A percentile compares a stretch with the other conserved stretches of the same genome.
These are phyloP conservation scores for Agrochola lota DNA, from an alignment of 2,888 invertebrate genomes.

Conservation along the genomic window DNA sequence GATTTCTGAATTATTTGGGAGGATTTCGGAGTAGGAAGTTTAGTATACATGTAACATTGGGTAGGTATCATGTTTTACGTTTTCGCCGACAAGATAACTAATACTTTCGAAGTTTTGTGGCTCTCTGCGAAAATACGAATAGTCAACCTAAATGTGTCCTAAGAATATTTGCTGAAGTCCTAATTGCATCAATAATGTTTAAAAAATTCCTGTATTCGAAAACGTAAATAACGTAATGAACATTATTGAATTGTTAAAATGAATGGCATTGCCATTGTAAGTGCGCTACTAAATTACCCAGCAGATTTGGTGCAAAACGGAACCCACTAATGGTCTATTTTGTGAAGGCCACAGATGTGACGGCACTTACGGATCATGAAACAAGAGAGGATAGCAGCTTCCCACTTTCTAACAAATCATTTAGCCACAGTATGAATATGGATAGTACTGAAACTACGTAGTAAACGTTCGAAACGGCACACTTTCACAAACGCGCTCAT, in stretches of 20 bases:
- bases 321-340: background rate
- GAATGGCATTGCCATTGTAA: background rate
- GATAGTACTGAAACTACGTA: too few species aligned
- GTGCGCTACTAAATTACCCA: background rate
- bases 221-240: background rate
- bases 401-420: background rate
- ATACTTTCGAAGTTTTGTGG: background rate
- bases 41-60: background rate
- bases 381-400: background rate
- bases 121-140: too few species aligned
- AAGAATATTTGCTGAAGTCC: background rate
- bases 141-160: rapidly evolving
- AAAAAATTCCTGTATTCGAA: background rate
- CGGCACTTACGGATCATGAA: background rate
- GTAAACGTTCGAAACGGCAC: too few species aligned
- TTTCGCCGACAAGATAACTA: background rate
- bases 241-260: background rate
- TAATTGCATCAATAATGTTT: background rate
- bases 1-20: constrained; percentile 59
- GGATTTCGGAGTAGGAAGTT: constrained; percentile 5
- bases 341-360: background rate
- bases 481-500: too few species aligned
- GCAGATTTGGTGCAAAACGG: background rate
- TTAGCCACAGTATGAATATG: too few species aligned
- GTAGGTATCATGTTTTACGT: background rate